Evolutionary conservation across 1,140 invertebrate genomes (phyloP).

Genomic region (Trichogramma pretiosum): DNA sequence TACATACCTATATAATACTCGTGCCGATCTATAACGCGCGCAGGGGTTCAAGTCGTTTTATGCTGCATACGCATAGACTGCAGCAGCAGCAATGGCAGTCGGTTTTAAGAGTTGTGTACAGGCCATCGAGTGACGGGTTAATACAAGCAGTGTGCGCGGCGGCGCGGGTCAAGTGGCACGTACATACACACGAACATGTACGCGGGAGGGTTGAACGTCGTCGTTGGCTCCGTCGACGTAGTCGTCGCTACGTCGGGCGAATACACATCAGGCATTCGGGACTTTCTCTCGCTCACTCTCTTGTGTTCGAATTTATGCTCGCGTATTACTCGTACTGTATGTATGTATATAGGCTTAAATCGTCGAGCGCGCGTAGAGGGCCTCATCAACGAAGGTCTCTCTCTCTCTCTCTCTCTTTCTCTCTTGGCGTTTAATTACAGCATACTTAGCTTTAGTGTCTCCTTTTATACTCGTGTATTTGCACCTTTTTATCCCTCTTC

Average conservation of each 20-base stretch:
- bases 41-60: no score
- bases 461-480: conserved; percentile 2
- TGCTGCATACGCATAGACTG: no score
- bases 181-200: neutral
- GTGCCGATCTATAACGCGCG: no score
- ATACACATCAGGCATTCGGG: conserved; percentile 1
- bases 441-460: conserved; percentile 25
- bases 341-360: conserved; percentile 31
- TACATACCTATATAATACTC: no score
- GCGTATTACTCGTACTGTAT: neutral
- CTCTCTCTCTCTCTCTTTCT: no score
- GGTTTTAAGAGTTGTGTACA: conserved; percentile 38
- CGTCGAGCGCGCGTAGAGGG: conserved; percentile 21
- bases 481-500: neutral
- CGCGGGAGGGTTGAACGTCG: neutral
- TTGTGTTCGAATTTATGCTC: no score
- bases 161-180: conserved; percentile 2
- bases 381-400: conserved; percentile 32
- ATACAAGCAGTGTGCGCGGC: conserved; percentile 18
- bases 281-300: no score
- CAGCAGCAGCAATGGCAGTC: no score
- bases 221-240: neutral
- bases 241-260: neutral
- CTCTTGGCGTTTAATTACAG: conserved; percentile 35
- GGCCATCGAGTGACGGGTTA: conserved; percentile 20